Conservation (phyloP, 2,888 invertebrate genomes). For the Apodemia duryi region DNA sequence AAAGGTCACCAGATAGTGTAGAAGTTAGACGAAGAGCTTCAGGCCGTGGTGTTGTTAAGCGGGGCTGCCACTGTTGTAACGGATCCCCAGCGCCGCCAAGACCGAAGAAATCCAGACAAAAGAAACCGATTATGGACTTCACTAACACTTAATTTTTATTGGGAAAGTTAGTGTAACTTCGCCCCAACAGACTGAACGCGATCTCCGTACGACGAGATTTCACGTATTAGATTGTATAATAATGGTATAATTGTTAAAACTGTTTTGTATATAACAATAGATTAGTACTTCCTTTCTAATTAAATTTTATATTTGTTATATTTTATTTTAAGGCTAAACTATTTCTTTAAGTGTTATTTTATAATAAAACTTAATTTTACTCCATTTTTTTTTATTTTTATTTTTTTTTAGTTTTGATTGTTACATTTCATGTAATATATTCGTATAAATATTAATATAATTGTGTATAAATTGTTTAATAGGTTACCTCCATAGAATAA, state of each 20-base stretch:
- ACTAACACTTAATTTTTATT: conserved; percentile 27
- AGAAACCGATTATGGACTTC: conserved; percentile 54
- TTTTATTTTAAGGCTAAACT: conserved; percentile 43
- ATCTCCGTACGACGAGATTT: conserved; percentile 48
- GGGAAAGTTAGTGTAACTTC: conserved; percentile 2
- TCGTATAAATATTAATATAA: conserved; percentile 44
- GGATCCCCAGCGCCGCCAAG: conserved; percentile 76
- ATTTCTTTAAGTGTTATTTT: conserved; percentile 36
- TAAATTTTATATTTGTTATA: conserved; percentile 48
- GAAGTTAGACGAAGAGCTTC: conserved; percentile 57
- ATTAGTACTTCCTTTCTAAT: conserved; percentile 40
- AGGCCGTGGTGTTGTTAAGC: conserved; percentile 78
- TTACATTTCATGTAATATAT: conserved; percentile 60
- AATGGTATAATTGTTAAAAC: conserved; percentile 53
- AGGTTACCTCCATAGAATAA: conserved; percentile 58
- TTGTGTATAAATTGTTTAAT: conserved; percentile 61
- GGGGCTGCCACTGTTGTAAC: conserved; percentile 81
- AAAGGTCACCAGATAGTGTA: conserved; percentile 42
- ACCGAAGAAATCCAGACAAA: conserved; percentile 63
- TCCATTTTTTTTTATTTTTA: conserved; percentile 22
- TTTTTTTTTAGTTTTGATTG: conserved; percentile 36
- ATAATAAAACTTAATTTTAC: conserved; percentile 16
- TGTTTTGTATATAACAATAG: conserved; percentile 69
- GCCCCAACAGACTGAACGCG: conserved; percentile 51
- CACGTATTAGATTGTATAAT: conserved; percentile 39